Evolutionary conservation across 2,888 invertebrate genomes (phyloP).

Genomic region (Athalia circularis): DNA sequence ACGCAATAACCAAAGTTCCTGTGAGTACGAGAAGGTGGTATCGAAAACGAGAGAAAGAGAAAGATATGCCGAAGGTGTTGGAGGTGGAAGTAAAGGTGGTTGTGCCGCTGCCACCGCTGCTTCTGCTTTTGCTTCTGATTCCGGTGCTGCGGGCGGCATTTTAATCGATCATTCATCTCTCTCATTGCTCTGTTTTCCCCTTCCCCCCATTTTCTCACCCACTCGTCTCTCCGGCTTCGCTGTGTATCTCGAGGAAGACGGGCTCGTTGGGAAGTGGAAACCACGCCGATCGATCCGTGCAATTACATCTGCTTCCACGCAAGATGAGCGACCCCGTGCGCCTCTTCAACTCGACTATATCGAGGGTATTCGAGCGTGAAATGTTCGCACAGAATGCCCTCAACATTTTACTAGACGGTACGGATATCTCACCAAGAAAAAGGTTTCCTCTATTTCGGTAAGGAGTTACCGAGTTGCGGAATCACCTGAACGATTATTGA

Average conservation of each 20-base stretch:
- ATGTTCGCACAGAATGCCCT: constrained; percentile 36
- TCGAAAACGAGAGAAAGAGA: background rate
- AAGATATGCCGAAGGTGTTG: background rate
- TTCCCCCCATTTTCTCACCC: background rate
- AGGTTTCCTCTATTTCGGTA: background rate
- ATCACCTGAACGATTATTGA: too few relatives aligned
- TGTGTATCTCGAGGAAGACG: constrained; percentile 26
- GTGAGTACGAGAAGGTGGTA: background rate
- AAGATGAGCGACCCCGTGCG: constrained; percentile 36
- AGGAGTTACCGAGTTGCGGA: too few relatives aligned
- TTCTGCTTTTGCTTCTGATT: background rate
- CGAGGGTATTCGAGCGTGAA: constrained; percentile 35
- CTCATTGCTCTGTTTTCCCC: background rate
- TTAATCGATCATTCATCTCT: constrained; percentile 37
- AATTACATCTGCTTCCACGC: constrained; percentile 44
- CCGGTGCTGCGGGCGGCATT: constrained; percentile 35
- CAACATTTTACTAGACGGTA: constrained; percentile 21
- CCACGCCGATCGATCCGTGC: constrained; percentile 39
- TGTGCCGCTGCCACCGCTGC: background rate
- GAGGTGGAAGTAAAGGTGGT: background rate
- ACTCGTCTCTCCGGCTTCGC: background rate
- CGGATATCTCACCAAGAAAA: background rate
- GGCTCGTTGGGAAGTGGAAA: background rate
- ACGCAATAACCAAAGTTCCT: constrained; percentile 38
- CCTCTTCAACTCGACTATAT: constrained; percentile 31